phyloP scores from a whole-genome alignment of 2,888 invertebrate genomes.

The Limnephilus marmoratus region DNA sequence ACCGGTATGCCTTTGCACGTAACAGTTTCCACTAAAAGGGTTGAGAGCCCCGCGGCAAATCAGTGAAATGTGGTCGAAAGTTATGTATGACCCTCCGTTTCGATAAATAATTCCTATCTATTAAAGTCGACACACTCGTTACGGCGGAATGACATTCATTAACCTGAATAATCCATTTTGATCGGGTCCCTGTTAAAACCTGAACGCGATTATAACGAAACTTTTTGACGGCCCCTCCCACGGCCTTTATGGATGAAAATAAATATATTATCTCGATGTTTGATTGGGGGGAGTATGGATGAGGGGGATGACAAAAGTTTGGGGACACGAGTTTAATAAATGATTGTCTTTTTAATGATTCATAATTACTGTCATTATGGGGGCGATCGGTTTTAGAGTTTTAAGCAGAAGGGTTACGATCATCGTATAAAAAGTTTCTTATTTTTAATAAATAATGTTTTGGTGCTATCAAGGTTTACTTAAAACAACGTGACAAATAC shows the following conservation, averaged over 20 bases:
- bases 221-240: conserved; percentile 46
- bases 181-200: conserved; percentile 50
- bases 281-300: conserved; percentile 38
- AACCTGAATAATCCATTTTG: conserved; percentile 60
- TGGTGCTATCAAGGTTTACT: no score
- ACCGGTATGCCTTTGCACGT: neutral
- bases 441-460: neutral
- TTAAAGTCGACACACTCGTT: conserved; percentile 62
- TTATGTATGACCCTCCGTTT: neutral
- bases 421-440: neutral
- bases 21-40: conserved; percentile 4
- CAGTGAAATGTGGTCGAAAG: conserved; percentile 23
- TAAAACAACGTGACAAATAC: no score
- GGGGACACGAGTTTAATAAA: conserved; percentile 24
- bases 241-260: conserved; percentile 49
- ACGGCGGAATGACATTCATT: conserved; percentile 61
- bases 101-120: conserved; percentile 60
- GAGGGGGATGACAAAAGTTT: conserved; percentile 38
- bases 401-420: neutral
- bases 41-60: neutral
- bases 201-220: conserved; percentile 51
- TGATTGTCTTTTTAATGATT: conserved; percentile 26
- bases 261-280: conserved; percentile 58
- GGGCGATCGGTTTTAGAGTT: neutral
- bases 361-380: conserved; percentile 15